phyloP scores from a whole-genome alignment of 2,888 invertebrate species.

The Nephrotoma appendiculata region DNA sequence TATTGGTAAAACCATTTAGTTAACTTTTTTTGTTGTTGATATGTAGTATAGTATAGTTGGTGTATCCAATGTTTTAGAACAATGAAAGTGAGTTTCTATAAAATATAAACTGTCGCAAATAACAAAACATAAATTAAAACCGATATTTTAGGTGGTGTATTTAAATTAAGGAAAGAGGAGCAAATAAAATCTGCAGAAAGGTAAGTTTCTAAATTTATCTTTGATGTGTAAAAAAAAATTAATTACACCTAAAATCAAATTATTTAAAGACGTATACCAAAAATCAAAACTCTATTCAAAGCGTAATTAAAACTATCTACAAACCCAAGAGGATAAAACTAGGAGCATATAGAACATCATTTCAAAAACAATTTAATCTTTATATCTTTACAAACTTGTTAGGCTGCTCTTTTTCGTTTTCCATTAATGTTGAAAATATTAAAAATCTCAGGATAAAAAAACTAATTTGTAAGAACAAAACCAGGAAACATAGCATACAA shows the following conservation, averaged over 20 bases:
- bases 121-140: background rate
- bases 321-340: too few species aligned
- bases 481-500: background rate
- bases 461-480: background rate
- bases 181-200: background rate
- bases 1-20: background rate
- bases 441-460: too few species aligned
- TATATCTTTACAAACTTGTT: too few species aligned
- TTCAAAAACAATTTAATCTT: too few species aligned
- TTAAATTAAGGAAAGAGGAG: background rate
- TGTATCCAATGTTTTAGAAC: background rate
- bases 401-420: too few species aligned
- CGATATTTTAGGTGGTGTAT: background rate
- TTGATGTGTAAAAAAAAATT: too few species aligned
- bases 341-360: too few species aligned
- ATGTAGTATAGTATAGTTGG: background rate
- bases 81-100: background rate
- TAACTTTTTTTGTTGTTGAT: background rate
- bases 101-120: background rate
- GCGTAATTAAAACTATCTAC: too few species aligned
- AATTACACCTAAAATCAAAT: too few species aligned
- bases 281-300: too few species aligned
- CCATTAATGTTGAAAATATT: too few species aligned
- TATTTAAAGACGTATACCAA: too few species aligned
- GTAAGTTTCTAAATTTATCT: background rate